These are phyloP conservation scores for Oscheius sp. DNA, from an alignment of 2,888 invertebrate genomes.

Conservation along the genomic window DNA sequence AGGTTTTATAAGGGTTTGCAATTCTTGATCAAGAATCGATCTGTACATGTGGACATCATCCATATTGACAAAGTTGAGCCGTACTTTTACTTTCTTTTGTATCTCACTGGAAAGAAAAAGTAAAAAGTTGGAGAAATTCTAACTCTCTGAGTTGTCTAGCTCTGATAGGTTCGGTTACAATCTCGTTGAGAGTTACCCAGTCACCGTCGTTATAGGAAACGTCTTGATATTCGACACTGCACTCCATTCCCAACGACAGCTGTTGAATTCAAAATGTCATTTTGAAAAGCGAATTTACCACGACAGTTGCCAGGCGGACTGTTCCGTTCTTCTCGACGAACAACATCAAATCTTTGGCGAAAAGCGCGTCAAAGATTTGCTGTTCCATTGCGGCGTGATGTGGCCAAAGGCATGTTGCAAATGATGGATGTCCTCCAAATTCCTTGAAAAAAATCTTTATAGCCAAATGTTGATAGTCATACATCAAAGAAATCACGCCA, in stretches of 20 bases:
- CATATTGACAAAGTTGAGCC: slow-evolving; percentile 5
- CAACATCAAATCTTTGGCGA: not conserved
- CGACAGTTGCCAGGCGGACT: not conserved
- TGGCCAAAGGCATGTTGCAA: not conserved
- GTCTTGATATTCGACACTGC: slow-evolving; percentile 19
- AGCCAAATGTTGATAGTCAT: not conserved
- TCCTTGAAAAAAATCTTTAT: not conserved
- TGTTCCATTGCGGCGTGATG: not conserved
- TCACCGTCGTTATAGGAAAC: slow-evolving; percentile 6
- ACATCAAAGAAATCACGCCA: slow-evolving; percentile 6
- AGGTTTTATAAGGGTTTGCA: not conserved
- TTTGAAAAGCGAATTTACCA: not conserved
- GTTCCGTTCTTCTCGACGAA: not conserved
- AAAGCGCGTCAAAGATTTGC: slow-evolving; percentile 8
- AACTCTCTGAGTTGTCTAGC: not conserved
- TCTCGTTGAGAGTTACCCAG: not conserved
- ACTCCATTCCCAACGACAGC: not conserved
- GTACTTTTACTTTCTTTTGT: not conserved
- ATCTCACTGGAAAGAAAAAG: not conserved
- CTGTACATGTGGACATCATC: not conserved
- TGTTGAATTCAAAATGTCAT: not conserved
- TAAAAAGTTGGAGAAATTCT: not conserved
- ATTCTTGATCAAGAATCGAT: not conserved
- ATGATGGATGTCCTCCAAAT: not conserved
- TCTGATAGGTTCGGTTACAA: not conserved